Conservation (phyloP, 2,113 vertebrate genomes). For the Macrotus californicus region DNA sequence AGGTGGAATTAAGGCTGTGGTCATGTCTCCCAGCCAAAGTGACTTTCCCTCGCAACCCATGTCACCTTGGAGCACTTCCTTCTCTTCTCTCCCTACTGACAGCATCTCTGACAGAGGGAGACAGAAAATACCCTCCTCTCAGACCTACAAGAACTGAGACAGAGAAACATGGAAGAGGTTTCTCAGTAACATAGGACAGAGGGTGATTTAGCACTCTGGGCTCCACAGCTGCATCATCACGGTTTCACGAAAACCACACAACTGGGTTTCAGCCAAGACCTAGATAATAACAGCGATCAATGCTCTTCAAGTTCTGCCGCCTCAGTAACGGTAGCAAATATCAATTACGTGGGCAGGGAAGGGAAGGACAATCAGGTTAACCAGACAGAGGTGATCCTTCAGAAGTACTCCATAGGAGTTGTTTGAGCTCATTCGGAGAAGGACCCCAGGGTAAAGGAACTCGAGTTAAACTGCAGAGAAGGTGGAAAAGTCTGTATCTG, state of each 20-base stretch:
- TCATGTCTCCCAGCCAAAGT: neutral
- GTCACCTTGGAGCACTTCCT: neutral
- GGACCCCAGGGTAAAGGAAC: neutral
- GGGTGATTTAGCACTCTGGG: neutral
- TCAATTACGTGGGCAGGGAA: neutral
- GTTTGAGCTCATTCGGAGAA: neutral
- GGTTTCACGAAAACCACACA: neutral
- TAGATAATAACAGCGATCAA: neutral
- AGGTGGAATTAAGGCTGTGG: neutral
- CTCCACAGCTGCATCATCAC: neutral
- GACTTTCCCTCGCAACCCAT: neutral
- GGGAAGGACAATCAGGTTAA: neutral
- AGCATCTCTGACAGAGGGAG: neutral
- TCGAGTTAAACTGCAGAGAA: neutral
- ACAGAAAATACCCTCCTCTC: neutral
- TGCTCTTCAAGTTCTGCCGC: neutral
- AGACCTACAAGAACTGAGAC: neutral
- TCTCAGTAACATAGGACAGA: neutral
- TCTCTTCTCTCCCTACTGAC: neutral
- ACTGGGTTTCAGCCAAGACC: neutral
- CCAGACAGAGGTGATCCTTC: neutral
- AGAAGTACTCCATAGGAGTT: neutral
- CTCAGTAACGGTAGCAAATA: neutral
- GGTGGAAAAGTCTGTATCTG: neutral
- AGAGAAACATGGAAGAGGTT: neutral